Evolutionary conservation across 2,888 invertebrate species (phyloP), one percentile per base, ranked within the genome.

Genomic region (Leptothorax acervorum): DNA sequence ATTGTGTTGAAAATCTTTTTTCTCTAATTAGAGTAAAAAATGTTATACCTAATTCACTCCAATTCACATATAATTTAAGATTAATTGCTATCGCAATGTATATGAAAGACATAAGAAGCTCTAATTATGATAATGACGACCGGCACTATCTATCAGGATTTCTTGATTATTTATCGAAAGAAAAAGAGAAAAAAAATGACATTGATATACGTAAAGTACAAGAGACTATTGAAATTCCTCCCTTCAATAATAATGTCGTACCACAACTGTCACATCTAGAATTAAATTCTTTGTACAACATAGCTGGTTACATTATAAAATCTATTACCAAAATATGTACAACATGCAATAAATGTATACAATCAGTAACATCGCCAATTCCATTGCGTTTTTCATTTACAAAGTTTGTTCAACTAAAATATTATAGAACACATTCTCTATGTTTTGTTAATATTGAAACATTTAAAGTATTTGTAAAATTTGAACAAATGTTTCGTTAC

Each of bases 71-170:
- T 15, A 9, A 78, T 15, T 66, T 78, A 28, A 79, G 68, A 79
- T 45, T 68, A 31, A 79, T 79, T 28, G 15, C 60, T 4, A 79
- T 57, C 1, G 8, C 68, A 9, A 42, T 68, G 68, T 70, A 79
- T 23, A 79, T 83, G 39, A 60, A 35, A 53, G 1, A n/a, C 4
- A 39, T 63, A n/a, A 39, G 18, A 15, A 63, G 23, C 51, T 53
- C 31, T 39, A 68, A 18, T 79, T 68, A 60, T 68, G 81, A 81
- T 23, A 39, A 39, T 8, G 79, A 78, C 15, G 81, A 57, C 48
- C 1, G 15, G 45, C 12, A 84, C 12, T 74, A 68, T 55, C 18
- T 68, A 23, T 2, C 68, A 31, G 79, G 31, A 57, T 79, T 82
- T 82, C 42, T 79, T 31, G 57, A 79, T 60, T 45, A 68, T 57